Evolutionary conservation across 2,888 invertebrate species (phyloP).

Genomic region (Lasioglossum calceatum): DNA sequence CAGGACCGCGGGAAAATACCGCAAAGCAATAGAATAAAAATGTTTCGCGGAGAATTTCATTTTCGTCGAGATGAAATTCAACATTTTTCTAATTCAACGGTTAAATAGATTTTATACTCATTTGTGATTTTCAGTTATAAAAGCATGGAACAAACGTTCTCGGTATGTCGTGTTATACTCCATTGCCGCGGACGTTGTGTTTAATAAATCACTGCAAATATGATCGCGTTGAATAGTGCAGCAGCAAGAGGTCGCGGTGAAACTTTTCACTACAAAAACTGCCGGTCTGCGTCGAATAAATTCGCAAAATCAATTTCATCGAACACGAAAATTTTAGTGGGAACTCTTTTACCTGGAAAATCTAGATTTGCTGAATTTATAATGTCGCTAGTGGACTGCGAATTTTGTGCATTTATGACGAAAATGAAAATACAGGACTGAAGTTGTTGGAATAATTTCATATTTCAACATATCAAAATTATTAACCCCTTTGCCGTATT

Average conservation of each 20-base stretch:
- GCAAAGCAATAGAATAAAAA: neutral
- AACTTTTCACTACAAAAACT: neutral
- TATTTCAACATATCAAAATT: too few relatives aligned
- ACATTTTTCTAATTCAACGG: neutral
- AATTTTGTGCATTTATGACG: neutral
- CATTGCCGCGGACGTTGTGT: neutral
- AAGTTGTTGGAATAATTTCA: too few relatives aligned
- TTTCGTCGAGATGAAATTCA: neutral
- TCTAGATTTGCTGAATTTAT: neutral
- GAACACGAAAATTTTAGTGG: neutral
- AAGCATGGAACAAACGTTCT: neutral
- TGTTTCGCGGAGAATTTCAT: neutral
- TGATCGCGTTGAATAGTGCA: neutral
- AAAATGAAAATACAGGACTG: too few relatives aligned
- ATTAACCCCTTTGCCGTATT: too few relatives aligned
- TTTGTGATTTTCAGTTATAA: neutral
- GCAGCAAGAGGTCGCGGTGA: neutral
- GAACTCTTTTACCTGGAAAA: neutral
- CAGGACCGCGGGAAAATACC: neutral
- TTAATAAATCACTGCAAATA: neutral
- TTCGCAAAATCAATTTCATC: neutral
- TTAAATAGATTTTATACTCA: neutral
- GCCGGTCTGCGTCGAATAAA: neutral
- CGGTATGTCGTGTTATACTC: neutral
- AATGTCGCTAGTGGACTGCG: neutral